Base-by-base conservation (phyloP, 2,888 invertebrate species). In the Automeris io region DNA sequence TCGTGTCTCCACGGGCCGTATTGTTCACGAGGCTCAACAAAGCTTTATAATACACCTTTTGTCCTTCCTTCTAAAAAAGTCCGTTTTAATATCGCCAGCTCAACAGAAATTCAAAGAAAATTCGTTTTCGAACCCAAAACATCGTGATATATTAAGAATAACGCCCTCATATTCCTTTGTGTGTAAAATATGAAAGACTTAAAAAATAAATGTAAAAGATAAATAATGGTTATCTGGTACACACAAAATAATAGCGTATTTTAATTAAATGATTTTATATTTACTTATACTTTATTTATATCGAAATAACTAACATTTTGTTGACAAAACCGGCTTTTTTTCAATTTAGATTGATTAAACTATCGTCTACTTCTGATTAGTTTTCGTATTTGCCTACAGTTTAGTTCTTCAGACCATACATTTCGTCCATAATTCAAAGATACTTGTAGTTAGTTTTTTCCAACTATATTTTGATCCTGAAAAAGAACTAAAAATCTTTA, bases 1-100 rank as follows among this genome's bases (percentile, higher is more conserved):
- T 49, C 50, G 44, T 41, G 46, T 33, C 33, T 36, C 43, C 40
- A 39, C 42, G 41, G 42, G 45, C 47, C 49, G 39, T 41, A 57
- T 57, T 60, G 56, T 57, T 51, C 47, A 47, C 44, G 45, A 42
- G 34, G 48, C 47, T 25, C 29, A 49, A 54, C 55, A 55, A 57
- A 47, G 51, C 50, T 35, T 5, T 39, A 45, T 53, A 50, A 44
- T 43, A 53, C 39, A 45, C 49, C 47, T 50, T 52, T 51, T 47
- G 43, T 25, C 35, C 25, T 40, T 43, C 38, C 40, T 40, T 39
- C 43, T 47, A 40, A 49, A 57, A 47, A 43, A 41, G 22, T 22
- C 29, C 39, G n/a, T 38, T 47, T 45, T 43, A 43, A 47, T 48
- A 49, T 49, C 42, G 43, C 33, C 35, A 33, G 22, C 34, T 33